Base-by-base conservation (phyloP, 2,888 invertebrate species). In the Auanema sp. region DNA sequence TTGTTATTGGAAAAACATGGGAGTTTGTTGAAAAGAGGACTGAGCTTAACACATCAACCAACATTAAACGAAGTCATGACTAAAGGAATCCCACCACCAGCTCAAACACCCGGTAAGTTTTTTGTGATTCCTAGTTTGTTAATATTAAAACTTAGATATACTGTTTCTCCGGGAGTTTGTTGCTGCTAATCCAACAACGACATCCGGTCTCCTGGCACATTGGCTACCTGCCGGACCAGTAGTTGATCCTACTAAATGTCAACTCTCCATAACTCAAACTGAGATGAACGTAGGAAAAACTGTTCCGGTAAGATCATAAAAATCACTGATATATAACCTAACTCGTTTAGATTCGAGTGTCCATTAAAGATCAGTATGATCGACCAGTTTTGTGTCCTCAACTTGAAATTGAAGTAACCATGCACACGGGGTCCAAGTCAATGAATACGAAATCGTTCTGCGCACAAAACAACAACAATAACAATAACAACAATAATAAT, bases 141-240 rank as follows among this genome's bases (percentile, higher is more conserved):
- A 3, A 5, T 47, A 50, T 50, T 18, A 6, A 43, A n/a, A 1
- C 64, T 33, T 52, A 23, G 86, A 85, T 42, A 86, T 86, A 11
- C 89, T 88, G 71, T 86, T 85, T 56, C 88, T 86, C 12, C 68
- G 76, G 14, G 78, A 78, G 50, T 79, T 96, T 84, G 92, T 97
- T 56, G 89, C 90, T 41, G 92, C 93, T 62, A 90, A 90, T 0
- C 89, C 91, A 21, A 91, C 91, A 11, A 92, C 92, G 1, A 89
- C 90, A 79, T 96, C 97, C 0, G 95, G 93, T 4, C 88, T 95
- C 59, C 87, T 97, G 72, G 94, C 95, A 0, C 90, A 92, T 83
- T 97, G 96, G 95, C 86, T 97, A 62, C 72, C 75, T 16, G 65
- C 65, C 12, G 71, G 71, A 2, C 64, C 76, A 0, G 68, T 75